Evolutionary conservation across 2,888 invertebrate species (phyloP).

Genomic region (Drosophila austrosaltans): DNA sequence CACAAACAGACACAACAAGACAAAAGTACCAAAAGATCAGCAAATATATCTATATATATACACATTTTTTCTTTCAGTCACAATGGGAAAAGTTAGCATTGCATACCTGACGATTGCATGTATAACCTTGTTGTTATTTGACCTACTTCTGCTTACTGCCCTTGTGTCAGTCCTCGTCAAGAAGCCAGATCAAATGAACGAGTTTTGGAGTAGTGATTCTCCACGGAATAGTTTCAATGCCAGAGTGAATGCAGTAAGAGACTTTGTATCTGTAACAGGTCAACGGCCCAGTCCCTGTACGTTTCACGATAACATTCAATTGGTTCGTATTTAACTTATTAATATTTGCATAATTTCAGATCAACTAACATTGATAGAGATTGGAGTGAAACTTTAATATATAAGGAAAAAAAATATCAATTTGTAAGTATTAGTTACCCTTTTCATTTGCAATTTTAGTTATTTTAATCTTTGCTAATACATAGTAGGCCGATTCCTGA

Average conservation of each 20-base stretch:
- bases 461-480: too few relatives aligned
- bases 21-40: not conserved
- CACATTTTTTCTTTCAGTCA: not conserved
- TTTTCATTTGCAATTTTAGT: not conserved
- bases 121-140: not conserved
- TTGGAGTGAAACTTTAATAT: not conserved
- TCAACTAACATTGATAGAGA: not conserved
- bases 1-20: not conserved
- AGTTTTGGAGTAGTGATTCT: too few relatives aligned
- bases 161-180: not conserved
- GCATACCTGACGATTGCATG: not conserved
- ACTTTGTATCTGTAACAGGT: not conserved
- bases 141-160: not conserved
- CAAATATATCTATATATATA: too few relatives aligned
- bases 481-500: not conserved
- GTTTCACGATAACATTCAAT: not conserved
- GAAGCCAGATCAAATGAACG: not conserved
- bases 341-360: not conserved
- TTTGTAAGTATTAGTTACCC: not conserved
- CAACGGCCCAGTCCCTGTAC: not conserved
- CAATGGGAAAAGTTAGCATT: not conserved
- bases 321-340: not conserved
- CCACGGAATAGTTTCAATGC: not conserved
- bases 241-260: not conserved
- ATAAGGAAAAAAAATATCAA: not conserved